Evolutionary conservation across 30 jellyfish, hydroid and myxozoan species (phyloP).

Genomic region (Calvadosia cruxmelitensis): DNA sequence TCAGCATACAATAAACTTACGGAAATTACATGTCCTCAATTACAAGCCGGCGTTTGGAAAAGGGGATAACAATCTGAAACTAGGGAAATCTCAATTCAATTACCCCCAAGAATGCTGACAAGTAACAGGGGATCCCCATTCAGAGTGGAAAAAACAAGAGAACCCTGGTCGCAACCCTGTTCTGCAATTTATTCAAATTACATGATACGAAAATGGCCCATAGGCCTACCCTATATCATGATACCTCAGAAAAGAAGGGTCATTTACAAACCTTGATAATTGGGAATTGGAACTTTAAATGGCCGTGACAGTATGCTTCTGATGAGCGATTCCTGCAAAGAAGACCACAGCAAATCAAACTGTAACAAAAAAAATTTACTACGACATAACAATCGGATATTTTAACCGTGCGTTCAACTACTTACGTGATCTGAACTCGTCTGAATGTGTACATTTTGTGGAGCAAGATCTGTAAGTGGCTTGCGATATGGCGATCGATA

Average conservation of each 20-base stretch:
- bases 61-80: no score
- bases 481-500: constrained; percentile 62
- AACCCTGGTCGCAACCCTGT: no score
- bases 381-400: constrained; percentile 2
- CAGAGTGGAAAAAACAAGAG: not conserved
- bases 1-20: no score
- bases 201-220: no score
- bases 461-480: constrained; percentile 33
- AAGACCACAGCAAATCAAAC: not conserved
- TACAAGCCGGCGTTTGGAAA: no score
- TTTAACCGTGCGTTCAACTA: not conserved
- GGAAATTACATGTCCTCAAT: no score
- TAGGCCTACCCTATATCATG: no score
- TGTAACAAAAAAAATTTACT: constrained; percentile 9
- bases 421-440: constrained; percentile 13
- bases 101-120: no score
- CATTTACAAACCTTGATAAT: constrained; percentile 39
- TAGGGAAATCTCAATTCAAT: no score
- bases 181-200: no score
- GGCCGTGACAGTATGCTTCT: constrained; percentile 76
- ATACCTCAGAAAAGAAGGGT: not conserved
- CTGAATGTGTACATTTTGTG: constrained; percentile 4
- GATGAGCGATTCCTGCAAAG: constrained; percentile 56
- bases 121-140: not conserved
- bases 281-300: constrained; percentile 86